phyloP scores from a whole-genome alignment of 2,888 invertebrate genomes.

The Hyposoter dolosus region DNA sequence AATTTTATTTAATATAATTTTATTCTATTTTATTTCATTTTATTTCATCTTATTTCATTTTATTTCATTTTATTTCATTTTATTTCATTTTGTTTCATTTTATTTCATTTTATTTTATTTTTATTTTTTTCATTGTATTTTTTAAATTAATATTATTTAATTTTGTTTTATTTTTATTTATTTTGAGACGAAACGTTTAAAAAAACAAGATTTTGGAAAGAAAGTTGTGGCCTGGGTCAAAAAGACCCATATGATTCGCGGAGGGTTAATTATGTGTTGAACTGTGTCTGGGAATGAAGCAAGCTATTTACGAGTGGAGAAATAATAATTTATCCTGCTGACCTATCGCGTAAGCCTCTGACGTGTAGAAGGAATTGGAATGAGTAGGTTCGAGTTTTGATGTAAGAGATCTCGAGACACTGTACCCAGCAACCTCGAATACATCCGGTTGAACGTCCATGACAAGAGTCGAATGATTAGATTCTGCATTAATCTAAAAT shows the following conservation, averaged over 20 bases:
- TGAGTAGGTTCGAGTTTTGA: slow-evolving; percentile 73
- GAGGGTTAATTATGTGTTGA: neutral
- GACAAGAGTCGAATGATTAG: slow-evolving; percentile 74
- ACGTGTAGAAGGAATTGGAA: slow-evolving; percentile 72
- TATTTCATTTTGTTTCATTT: too few relatives aligned
- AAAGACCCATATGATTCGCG: neutral
- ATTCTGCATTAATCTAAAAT: slow-evolving; percentile 77
- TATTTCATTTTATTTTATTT: too few relatives aligned
- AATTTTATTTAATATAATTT: too few relatives aligned
- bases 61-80: too few relatives aligned
- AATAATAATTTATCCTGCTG: slow-evolving; percentile 12
- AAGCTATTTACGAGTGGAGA: neutral
- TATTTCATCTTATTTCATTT: too few relatives aligned
- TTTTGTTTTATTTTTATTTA: too few relatives aligned
- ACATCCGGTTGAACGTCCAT: slow-evolving; percentile 75
- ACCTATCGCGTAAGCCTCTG: slow-evolving; percentile 78
- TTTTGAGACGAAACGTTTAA: too few relatives aligned
- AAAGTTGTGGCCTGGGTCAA: too few relatives aligned
- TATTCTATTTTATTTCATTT: too few relatives aligned
- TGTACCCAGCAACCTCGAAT: slow-evolving; percentile 79
- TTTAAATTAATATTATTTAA: too few relatives aligned
- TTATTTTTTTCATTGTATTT: too few relatives aligned
- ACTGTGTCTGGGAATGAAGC: neutral
- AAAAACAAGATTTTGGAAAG: too few relatives aligned
- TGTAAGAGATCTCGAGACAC: slow-evolving; percentile 75